These are phyloP conservation scores for Xerus inauris DNA, from an alignment of 2,113 vertebrate species.

Conservation along the genomic window DNA sequence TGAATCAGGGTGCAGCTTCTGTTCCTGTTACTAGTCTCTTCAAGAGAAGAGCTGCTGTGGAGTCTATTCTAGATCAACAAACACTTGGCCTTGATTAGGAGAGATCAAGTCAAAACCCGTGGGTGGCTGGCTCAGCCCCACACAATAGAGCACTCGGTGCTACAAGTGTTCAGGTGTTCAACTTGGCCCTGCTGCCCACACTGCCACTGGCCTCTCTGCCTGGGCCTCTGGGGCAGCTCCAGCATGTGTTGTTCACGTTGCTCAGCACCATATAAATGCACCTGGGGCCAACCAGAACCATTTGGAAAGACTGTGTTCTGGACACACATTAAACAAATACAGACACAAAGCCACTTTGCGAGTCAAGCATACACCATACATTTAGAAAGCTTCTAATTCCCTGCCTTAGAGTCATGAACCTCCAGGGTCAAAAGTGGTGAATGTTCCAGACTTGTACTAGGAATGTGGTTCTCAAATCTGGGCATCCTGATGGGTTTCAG, in stretches of 20 bases:
- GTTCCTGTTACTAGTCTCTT: neutral
- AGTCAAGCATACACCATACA: neutral
- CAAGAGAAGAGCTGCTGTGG: neutral
- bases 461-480: neutral
- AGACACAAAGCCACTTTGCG: neutral
- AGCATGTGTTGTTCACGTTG: rapidly evolving
- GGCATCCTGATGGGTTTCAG: neutral
- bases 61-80: neutral
- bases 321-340: neutral
- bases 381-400: neutral
- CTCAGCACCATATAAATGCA: neutral
- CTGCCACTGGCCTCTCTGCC: neutral
- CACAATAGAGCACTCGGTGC: rapidly evolving
- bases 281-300: neutral
- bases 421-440: neutral
- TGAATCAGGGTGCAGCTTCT: neutral
- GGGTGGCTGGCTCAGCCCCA: neutral
- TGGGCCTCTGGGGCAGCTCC: neutral
- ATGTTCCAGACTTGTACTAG: neutral
- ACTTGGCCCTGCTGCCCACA: neutral
- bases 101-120: rapidly evolving
- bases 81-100: neutral
- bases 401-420: neutral
- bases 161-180: no score
- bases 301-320: neutral